Evolutionary conservation across 2,113 vertebrate species (phyloP).

Genomic region (Bubo bubo): DNA sequence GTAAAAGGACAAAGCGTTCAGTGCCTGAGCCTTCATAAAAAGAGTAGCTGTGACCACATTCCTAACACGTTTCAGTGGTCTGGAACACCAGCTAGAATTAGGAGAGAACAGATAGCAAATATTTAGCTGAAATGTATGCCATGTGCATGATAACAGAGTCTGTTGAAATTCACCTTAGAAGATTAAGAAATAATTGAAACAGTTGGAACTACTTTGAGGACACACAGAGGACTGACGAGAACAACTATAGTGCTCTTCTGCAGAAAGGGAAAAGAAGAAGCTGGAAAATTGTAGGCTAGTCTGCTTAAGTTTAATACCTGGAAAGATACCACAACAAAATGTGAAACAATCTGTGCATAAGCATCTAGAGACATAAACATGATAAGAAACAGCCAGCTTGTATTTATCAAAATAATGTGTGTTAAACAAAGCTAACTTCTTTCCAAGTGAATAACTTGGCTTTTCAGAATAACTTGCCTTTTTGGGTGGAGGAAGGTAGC

Average conservation of each 20-base stretch:
- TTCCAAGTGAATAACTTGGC: neutral
- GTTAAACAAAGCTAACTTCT: neutral
- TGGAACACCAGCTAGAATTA: neutral
- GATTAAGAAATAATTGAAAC: constrained; percentile 11
- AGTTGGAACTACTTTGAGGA: neutral
- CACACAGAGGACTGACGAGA: neutral
- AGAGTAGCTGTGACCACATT: neutral
- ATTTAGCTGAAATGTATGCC: neutral
- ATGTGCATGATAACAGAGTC: accelerated
- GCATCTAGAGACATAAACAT: neutral
- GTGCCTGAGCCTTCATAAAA: neutral
- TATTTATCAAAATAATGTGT: neutral
- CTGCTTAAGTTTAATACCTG: neutral
- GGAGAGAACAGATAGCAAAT: neutral
- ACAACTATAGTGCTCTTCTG: neutral
- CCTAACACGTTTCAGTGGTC: neutral
- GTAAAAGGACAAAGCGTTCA: neutral
- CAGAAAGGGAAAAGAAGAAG: neutral
- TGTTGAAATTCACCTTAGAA: neutral
- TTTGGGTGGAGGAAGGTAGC: neutral
- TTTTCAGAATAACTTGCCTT: neutral
- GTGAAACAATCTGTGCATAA: neutral
- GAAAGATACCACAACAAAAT: neutral
- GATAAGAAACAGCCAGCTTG: neutral
- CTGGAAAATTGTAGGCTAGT: neutral